Percentiles rank a stretch among this genome's conserved stretches.
phyloP scores from a whole-genome alignment of 2,888 invertebrate species.

The Drosophila pseudotalamancana region DNA sequence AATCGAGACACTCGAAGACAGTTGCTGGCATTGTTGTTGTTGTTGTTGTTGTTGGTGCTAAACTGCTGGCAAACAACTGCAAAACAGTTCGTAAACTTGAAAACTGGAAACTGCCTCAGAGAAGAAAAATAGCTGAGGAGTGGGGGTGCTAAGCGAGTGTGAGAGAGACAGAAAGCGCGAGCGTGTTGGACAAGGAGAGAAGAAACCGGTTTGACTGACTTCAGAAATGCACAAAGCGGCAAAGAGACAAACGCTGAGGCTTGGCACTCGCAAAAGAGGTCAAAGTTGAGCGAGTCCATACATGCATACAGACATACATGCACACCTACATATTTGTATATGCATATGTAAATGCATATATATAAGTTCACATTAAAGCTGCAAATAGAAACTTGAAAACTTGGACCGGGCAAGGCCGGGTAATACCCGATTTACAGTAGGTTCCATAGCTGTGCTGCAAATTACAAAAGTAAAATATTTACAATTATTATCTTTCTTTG shows the following conservation, averaged over 20 bases:
- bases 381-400: not conserved
- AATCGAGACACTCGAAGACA: slow-evolving; percentile 38
- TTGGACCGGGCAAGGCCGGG: not conserved
- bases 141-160: no score
- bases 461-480: no score
- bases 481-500: no score
- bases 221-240: slow-evolving; percentile 66
- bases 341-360: not conserved
- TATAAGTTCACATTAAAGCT: not conserved
- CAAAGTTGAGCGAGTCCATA: slow-evolving; percentile 61
- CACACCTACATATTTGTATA: slow-evolving; percentile 1
- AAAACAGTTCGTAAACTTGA: slow-evolving; percentile 69
- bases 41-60: slow-evolving; percentile 34
- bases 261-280: slow-evolving; percentile 72
- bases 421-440: no score
- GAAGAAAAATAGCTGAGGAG: no score
- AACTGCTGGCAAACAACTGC: slow-evolving; percentile 49
- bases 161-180: not conserved
- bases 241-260: slow-evolving; percentile 60
- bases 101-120: slow-evolving; percentile 64
- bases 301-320: not conserved
- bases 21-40: slow-evolving; percentile 59
- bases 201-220: slow-evolving; percentile 66
- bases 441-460: no score
- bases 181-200: not conserved